Base-by-base conservation (phyloP, 2,113 vertebrate species). In the Rostratula benghalensis region DNA sequence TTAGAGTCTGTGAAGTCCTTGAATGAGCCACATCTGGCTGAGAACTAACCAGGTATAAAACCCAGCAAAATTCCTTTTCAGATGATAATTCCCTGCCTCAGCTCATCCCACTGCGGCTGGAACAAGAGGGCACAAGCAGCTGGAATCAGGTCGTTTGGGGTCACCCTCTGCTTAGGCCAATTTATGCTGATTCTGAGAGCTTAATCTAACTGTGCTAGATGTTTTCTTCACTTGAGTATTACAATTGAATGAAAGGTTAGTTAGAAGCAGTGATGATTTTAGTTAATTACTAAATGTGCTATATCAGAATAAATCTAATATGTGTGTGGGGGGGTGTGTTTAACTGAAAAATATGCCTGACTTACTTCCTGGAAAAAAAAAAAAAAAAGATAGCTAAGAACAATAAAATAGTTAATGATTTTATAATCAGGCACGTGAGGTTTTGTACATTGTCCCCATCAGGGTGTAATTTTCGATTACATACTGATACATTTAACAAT, bases 391-490 rank as follows among this genome's bases (percentile, higher is more conserved):
- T 60, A 59, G 33, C 25, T 75, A 93, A 90, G 35, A 95, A 65
- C 51, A 86, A 87, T 94, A 69, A 94, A 89, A n/a, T 20, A 83
- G 67, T 64, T 85, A 78, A 93, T 67, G 75, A 92, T 84, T 82
- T 89, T 57, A 61, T 60, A 48, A 17, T 53, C 35, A 53, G 51
- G 20, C 20, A 59, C 45, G 7, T 51, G 25, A 86, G 6, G 39
- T 59, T 93, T 94, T 93, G 51, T 21, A 85, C 46, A 30, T 59
- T 87, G 24, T 68, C 39, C 74, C 83, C 79, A 59, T 70, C 70
- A 89, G 28, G 46, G 11, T 93, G n/a, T 37, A 59, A 21, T 74
- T 93, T 93, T 64, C 35, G 59, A 7, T 76, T 63, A 56, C 0
- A 0, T 56, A n/a, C n/a, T 41, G 28, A 35, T 89, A 45, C 1